Conservation (phyloP, 2,797 vertebrate genomes). For the Macropus fuliginosus region DNA sequence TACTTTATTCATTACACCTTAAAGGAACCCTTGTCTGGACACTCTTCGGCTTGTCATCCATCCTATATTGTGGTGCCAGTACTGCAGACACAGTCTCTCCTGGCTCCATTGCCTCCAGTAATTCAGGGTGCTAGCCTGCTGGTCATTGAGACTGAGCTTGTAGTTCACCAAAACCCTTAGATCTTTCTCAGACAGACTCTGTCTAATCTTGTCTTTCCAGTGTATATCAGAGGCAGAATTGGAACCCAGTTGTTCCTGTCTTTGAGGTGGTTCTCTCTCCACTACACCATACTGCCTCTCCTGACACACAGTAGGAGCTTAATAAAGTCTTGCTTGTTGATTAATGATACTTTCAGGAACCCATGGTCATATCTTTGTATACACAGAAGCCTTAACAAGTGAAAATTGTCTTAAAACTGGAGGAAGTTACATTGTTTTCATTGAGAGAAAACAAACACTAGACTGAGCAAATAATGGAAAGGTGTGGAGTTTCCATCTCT, state of each 20-base stretch:
- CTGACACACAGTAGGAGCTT: background rate
- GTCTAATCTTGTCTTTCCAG: no score
- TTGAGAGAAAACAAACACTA: background rate
- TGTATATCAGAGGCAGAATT: no score
- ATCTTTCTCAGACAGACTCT: no score
- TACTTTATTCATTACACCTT: background rate
- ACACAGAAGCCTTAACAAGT: background rate
- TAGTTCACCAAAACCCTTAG: background rate
- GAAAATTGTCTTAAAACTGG: conserved; percentile 15
- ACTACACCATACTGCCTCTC: no score
- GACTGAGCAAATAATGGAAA: background rate
- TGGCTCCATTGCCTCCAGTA: background rate
- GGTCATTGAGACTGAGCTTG: background rate
- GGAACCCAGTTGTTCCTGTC: no score
- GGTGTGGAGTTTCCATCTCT: background rate
- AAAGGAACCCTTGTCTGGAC: background rate
- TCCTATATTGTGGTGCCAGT: background rate
- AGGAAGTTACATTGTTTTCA: background rate
- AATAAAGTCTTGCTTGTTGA: background rate
- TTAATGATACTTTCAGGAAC: background rate
- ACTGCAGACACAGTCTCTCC: background rate
- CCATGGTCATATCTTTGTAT: background rate
- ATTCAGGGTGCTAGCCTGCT: background rate
- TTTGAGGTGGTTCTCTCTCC: no score
- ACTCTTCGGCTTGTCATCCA: background rate